These are phyloP conservation scores for Ecdyonurus torrentis DNA, from an alignment of 2,888 invertebrate species.

Conservation along the genomic window DNA sequence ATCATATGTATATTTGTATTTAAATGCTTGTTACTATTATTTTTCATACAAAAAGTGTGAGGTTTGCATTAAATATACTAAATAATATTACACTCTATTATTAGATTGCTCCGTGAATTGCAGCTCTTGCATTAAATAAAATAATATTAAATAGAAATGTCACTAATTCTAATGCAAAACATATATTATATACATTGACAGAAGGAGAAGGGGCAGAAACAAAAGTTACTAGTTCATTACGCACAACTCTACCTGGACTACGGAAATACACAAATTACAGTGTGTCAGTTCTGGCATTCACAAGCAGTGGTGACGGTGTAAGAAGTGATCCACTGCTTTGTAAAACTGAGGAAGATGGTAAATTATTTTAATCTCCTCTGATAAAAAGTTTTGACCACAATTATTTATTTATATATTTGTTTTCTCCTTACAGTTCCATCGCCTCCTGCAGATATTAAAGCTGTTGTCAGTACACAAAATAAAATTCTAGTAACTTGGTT, in stretches of 20 bases:
- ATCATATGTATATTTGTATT: too few species aligned
- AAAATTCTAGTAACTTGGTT: slow-evolving; percentile 82
- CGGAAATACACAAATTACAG: slow-evolving; percentile 84
- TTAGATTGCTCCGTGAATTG: too few species aligned
- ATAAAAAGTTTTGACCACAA: neutral
- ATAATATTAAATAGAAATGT: too few species aligned
- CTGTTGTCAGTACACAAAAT: slow-evolving; percentile 67
- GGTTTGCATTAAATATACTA: too few species aligned
- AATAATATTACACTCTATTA: too few species aligned
- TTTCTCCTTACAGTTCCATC: slow-evolving; percentile 52
- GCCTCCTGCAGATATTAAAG: slow-evolving; percentile 79
- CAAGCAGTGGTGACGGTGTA: slow-evolving; percentile 76
- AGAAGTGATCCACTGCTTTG: slow-evolving; percentile 70
- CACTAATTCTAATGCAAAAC: neutral
- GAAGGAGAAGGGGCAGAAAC: slow-evolving; percentile 19
- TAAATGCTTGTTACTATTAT: too few species aligned
- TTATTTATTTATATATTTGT: neutral
- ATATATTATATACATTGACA: slow-evolving; percentile 3
- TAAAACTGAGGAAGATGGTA: slow-evolving; percentile 80
- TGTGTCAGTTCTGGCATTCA: slow-evolving; percentile 75
- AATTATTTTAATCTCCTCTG: slow-evolving; percentile 15
- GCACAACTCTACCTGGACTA: slow-evolving; percentile 55
- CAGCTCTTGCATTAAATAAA: too few species aligned
- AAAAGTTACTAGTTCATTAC: slow-evolving; percentile 51
- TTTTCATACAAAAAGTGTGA: too few species aligned